Evolutionary conservation across 2,113 vertebrate species (phyloP), one percentile per base, ranked within the genome.

Genomic region (Chloroceryle aenea): DNA sequence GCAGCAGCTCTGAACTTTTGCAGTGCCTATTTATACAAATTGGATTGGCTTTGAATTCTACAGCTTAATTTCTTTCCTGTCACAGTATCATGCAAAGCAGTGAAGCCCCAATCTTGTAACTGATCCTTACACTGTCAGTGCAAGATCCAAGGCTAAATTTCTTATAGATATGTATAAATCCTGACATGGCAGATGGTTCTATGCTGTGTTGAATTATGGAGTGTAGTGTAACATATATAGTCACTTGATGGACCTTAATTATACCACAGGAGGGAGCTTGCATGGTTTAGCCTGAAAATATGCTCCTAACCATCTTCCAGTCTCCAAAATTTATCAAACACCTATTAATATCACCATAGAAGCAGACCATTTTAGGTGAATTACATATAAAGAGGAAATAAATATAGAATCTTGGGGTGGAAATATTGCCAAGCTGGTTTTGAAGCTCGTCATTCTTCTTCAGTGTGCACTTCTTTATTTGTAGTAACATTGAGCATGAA

Each of bases 251-350:
- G 80, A 53, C 34, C 61, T 45, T 94, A 89, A 90, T 89, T 89
- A 85, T 34, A 72, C 93, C 96, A 94, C 93, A 95, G 96, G 92
- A 96, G 93, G 95, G 88, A 95, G 83, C 88, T 43, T 94, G 56
- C 40, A 94, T 43, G 52, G 78, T 88, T 88, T 87, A 64, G 21
- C 85, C 64, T 85, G 73, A 81, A 86, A 92, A 78, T 40, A 42
- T 2, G 18, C 10, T 74, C 79, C 63, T 36, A 86, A 90, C 9
- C 34, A 71, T 77, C 59, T 90, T 88, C 22, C 43, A 88, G 32
- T 18, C 59, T 90, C 36, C 76, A 64, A 81, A 84, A 88, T n/a
- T 25, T 61, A 62, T 75, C 30, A 9, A 43, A 58, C 8, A 45
- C 17, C 21, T 66, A 29, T 71, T 61, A 64, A 82, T 38, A 61